Evolutionary conservation across 23 tunicate species (phyloP).

Genomic region (Halocynthia roretzi): DNA sequence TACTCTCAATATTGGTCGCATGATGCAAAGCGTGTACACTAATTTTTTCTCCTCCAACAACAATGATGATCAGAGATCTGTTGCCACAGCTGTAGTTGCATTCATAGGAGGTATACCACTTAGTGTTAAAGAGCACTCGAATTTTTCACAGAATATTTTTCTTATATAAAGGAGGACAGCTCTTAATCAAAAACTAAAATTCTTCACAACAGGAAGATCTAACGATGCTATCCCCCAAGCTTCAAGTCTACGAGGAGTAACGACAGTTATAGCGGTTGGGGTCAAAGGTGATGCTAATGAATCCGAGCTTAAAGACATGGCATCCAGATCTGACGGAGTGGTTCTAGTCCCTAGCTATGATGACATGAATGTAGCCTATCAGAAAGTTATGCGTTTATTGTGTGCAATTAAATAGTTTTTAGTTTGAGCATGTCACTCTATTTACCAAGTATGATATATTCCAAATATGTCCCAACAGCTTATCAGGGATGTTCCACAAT

Average conservation of each 20-base stretch:
- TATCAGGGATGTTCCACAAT: no score
- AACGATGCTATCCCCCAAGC: not conserved
- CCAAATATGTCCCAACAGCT: no score
- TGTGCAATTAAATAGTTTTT: not conserved
- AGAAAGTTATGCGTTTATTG: not conserved
- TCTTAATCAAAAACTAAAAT: no score
- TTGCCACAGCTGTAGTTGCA: not conserved
- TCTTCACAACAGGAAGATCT: no score
- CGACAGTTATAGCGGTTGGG: not conserved
- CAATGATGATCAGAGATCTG: conserved; percentile 3
- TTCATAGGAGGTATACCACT: not conserved
- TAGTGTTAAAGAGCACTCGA: not conserved
- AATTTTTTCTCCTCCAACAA: not conserved
- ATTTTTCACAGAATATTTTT: not conserved
- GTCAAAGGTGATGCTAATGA: not conserved
- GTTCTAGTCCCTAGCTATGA: not conserved
- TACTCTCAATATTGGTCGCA: not conserved
- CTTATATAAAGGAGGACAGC: not conserved
- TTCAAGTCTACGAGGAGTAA: not conserved
- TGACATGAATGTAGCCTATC: conserved; percentile 3
- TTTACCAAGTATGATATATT: no score
- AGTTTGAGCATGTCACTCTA: no score
- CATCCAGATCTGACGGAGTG: not conserved
- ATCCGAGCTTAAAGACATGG: not conserved
- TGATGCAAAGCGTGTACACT: not conserved